Percentiles rank a stretch among this genome's conserved stretches.
Conservation (phyloP, 2,888 invertebrate genomes). For the Tetragnatha montana region DNA sequence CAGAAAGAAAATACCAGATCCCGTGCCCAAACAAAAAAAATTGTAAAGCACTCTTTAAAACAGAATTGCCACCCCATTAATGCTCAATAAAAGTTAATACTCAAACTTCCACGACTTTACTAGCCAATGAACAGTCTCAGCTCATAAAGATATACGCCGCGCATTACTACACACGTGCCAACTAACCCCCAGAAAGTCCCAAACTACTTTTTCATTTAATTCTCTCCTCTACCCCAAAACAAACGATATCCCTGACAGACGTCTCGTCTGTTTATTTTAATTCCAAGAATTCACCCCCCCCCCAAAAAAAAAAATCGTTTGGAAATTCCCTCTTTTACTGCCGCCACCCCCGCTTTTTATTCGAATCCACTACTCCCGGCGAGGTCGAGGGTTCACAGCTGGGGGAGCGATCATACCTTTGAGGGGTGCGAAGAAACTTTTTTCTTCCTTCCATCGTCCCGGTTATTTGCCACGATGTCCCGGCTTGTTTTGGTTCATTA, state of each 20-base stretch:
- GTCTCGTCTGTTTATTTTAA: constrained; percentile 58
- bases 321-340: constrained; percentile 36
- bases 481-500: constrained; percentile 38
- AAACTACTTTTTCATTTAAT: background rate
- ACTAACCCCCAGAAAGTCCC: too few species aligned
- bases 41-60: too few species aligned
- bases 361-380: constrained; percentile 18
- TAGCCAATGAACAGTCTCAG: background rate
- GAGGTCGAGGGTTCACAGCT: constrained; percentile 57
- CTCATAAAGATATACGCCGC: background rate
- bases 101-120: too few species aligned
- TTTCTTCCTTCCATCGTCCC: background rate
- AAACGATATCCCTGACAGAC: constrained; percentile 47
- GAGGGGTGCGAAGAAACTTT: constrained; percentile 20
- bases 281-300: constrained; percentile 28
- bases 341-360: constrained; percentile 21
- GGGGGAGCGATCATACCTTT: constrained; percentile 51
- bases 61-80: too few species aligned
- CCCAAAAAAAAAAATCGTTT: constrained; percentile 32
- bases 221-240: constrained; percentile 26
- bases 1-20: too few species aligned
- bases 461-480: constrained; percentile 28
- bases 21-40: too few species aligned
- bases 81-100: too few species aligned
- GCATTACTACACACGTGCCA: too few species aligned